phyloP scores from a whole-genome alignment of 1,140 invertebrate species.

The Polyergus mexicanus region DNA sequence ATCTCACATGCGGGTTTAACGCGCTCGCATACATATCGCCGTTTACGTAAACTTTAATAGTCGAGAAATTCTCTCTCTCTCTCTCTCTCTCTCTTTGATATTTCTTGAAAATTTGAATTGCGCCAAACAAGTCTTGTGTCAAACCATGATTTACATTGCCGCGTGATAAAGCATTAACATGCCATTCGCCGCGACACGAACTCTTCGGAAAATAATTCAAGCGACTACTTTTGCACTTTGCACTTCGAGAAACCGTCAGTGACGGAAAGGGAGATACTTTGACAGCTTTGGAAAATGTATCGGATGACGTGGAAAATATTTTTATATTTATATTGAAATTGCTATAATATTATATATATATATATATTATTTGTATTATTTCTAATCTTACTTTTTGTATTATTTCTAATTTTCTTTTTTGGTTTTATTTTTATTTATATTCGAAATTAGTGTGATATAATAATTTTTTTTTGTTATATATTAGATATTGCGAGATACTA shows the following conservation, averaged over 20 bases:
- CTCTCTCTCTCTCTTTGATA: background rate
- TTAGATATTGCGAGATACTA: too few species aligned
- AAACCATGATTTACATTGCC: slow-evolving; percentile 27
- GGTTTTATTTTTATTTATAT: too few species aligned
- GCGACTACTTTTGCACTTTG: slow-evolving; percentile 29
- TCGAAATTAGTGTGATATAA: too few species aligned
- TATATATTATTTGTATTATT: too few species aligned
- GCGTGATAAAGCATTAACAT: slow-evolving; percentile 70
- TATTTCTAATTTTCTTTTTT: background rate
- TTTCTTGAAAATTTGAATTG: slow-evolving; percentile 45
- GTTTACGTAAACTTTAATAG: slow-evolving; percentile 16
- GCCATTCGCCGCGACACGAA: slow-evolving; percentile 26
- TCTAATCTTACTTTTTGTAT: background rate
- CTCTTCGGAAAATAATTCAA: slow-evolving; percentile 62
- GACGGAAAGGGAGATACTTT: background rate
- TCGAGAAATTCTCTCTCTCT: background rate
- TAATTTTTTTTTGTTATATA: too few species aligned
- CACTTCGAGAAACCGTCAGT: background rate
- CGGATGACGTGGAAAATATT: background rate
- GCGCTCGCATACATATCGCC: background rate
- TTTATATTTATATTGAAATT: background rate
- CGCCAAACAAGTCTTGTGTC: slow-evolving; percentile 59
- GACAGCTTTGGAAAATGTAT: too few species aligned
- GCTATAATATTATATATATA: background rate
- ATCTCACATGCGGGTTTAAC: background rate